Evolutionary conservation across 2,797 vertebrate genomes (phyloP).

Genomic region (Australoheros facetus): DNA sequence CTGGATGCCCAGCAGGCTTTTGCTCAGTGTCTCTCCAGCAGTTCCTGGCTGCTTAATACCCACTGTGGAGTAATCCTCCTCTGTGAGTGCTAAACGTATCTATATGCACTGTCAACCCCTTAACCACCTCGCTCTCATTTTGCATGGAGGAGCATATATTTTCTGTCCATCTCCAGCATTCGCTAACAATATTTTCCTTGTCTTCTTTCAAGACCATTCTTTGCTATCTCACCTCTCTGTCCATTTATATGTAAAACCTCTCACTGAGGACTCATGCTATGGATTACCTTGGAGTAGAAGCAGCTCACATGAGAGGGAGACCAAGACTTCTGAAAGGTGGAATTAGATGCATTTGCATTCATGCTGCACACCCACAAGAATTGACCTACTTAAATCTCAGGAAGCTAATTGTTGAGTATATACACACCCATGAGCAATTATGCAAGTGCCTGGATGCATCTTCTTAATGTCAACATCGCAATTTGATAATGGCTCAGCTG

Average conservation of each 20-base stretch:
- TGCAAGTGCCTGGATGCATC: slow-evolving; percentile 15
- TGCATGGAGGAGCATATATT: background rate
- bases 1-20: slow-evolving; percentile 61
- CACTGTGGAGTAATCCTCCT: slow-evolving; percentile 39
- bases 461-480: slow-evolving; percentile 3
- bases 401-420: slow-evolving; percentile 46
- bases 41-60: slow-evolving; percentile 39
- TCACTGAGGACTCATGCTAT: slow-evolving; percentile 54
- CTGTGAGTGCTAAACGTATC: slow-evolving; percentile 29
- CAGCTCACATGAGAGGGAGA: slow-evolving; percentile 44
- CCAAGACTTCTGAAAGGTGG: slow-evolving; percentile 48
- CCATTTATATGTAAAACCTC: slow-evolving; percentile 63
- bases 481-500: slow-evolving; percentile 5
- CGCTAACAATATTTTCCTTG: background rate
- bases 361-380: slow-evolving; percentile 53
- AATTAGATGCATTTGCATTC: slow-evolving; percentile 65
- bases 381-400: slow-evolving; percentile 68
- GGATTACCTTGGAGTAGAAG: slow-evolving; percentile 62
- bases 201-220: background rate
- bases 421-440: slow-evolving; percentile 19
- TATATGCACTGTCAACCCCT: slow-evolving; percentile 13
- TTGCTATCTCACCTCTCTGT: slow-evolving; percentile 7
- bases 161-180: background rate
- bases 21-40: slow-evolving; percentile 65
- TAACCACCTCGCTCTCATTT: background rate